A percentile compares a stretch with the other conserved stretches of the same genome.
phyloP scores from a whole-genome alignment of 2,797 vertebrate species.

The Falco berigora region DNA sequence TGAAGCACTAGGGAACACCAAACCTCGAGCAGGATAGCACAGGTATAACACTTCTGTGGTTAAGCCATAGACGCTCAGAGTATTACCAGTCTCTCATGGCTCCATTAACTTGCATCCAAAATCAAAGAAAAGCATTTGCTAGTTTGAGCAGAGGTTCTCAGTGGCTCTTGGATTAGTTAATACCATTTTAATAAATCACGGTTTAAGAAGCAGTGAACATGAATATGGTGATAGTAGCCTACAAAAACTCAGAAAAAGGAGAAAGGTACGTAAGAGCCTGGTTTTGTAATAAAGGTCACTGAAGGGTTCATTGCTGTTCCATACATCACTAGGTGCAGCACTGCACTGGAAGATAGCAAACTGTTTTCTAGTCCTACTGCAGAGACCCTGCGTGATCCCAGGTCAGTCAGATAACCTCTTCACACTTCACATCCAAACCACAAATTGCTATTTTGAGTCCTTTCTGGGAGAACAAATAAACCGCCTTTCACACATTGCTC shows the following conservation, averaged over 20 bases:
- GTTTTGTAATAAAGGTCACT: background rate
- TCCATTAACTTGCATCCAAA: background rate
- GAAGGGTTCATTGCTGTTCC: background rate
- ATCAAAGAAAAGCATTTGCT: background rate
- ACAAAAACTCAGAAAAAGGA: background rate
- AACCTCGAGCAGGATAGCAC: background rate
- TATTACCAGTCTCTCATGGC: background rate
- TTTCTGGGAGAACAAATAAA: background rate
- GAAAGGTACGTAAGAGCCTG: background rate
- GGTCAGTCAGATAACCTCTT: background rate
- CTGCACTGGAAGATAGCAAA: background rate
- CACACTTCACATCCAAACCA: background rate
- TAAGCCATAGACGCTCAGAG: background rate
- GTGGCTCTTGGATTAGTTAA: background rate
- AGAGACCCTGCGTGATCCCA: background rate
- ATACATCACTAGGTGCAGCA: background rate
- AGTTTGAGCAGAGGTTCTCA: background rate
- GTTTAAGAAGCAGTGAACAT: background rate
- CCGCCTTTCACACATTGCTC: background rate
- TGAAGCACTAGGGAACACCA: background rate
- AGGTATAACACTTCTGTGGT: fast-evolving
- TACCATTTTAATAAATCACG: background rate
- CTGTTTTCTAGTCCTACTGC: background rate
- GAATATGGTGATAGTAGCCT: background rate
- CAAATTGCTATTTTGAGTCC: background rate